Base-by-base conservation (phyloP, 2,113 vertebrate species). In the Astatotilapia flaviijosephi region DNA sequence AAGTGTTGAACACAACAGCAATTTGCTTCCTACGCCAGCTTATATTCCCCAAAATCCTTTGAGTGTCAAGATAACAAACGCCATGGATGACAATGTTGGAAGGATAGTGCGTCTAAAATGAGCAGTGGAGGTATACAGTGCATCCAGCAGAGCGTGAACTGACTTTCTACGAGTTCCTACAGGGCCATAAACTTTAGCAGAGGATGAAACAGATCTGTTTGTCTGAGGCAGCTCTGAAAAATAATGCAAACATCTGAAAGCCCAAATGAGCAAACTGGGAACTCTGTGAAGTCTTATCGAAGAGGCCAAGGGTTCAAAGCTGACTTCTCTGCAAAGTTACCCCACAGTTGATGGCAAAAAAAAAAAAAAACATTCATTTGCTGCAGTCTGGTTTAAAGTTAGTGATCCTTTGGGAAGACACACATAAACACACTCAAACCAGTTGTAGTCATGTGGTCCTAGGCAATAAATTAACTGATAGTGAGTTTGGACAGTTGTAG, bases 1-100 rank as follows among this genome's bases (percentile, higher is more conserved):
- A 86, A 86, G 37, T 55, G 80, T 70, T 21, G 55, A 87, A 47
- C 80, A 73, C 86, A 81, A 82, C 80, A 77, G 83, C 86, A 88
- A 84, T 91, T 92, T 89, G 60, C 90, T 88, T 85, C 83, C 82
- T 83, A 14, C 80, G 1, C 80, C 31, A 4, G 54, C 82, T 82
- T 58, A 26, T 45, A 75, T 58, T 77, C 45, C 80, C 82, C 60
- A 19, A 91, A 91, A 87, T 80, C 56, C 83, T 92, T 82, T 84
- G 77, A 87, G 90, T 31, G 82, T 86, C 65, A 10, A 87, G 87
- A 94, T 92, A 93, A 93, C 89, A 89, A 91, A 90, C 26, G 33
- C 68, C 13, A 5, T 23, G 81, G 84, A 89, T 83, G 90, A 81
- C 93, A 89, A 58, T 31, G 86, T 62, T n/a, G 62, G 75, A n/a